phyloP scores from a whole-genome alignment of 2,113 vertebrate species.

The Vulpes vulpes region DNA sequence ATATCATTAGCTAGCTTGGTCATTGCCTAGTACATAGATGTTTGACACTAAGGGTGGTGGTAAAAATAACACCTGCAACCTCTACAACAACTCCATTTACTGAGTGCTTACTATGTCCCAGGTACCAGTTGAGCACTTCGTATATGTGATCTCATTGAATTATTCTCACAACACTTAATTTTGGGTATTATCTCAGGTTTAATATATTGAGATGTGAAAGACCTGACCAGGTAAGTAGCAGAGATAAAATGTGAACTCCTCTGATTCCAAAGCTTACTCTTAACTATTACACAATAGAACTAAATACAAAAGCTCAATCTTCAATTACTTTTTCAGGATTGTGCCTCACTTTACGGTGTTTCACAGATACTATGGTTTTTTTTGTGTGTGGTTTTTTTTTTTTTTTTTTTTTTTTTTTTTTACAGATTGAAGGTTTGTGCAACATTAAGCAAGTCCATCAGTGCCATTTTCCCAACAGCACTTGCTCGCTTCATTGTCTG shows the following conservation, averaged over 20 bases:
- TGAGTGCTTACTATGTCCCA: neutral
- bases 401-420: neutral
- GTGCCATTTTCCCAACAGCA: neutral
- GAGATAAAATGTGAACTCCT: neutral
- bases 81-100: neutral
- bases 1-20: neutral
- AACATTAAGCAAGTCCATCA: neutral
- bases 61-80: neutral
- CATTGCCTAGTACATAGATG: neutral
- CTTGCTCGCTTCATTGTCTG: neutral
- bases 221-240: neutral
- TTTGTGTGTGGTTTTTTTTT: neutral
- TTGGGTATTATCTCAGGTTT: neutral
- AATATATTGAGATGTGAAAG: neutral
- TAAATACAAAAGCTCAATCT: slow-evolving; percentile 13
- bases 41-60: neutral
- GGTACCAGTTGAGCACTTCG: neutral
- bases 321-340: neutral
- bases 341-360: neutral
- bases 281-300: neutral
- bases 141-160: neutral
- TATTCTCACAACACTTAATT: neutral
- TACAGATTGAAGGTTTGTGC: neutral
- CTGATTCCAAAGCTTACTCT: slow-evolving; percentile 6
- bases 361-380: neutral